Conservation (phyloP, 2,888 invertebrate species). For the Euphydryas editha region DNA sequence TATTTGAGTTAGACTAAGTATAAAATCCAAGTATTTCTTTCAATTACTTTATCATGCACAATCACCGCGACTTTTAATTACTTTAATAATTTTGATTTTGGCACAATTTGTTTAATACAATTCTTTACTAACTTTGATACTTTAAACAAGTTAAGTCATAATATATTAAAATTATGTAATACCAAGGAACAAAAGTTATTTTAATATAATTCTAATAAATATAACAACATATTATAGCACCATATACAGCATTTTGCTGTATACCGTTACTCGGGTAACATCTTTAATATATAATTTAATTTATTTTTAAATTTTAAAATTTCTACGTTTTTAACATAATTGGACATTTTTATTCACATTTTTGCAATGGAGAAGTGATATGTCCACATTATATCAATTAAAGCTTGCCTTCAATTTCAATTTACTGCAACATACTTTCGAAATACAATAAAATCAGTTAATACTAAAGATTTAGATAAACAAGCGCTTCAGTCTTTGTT, state of each 20-base stretch:
- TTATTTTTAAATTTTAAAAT: conserved; percentile 47
- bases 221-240: conserved; percentile 73
- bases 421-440: conserved; percentile 45
- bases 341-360: conserved; percentile 54
- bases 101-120: conserved; percentile 30
- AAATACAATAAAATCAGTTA: conserved; percentile 35
- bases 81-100: conserved; percentile 20
- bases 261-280: conserved; percentile 59
- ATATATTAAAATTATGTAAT: conserved; percentile 20
- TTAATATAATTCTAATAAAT: conserved; percentile 54
- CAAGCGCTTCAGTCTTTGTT: conserved; percentile 45
- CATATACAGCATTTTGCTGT: conserved; percentile 63
- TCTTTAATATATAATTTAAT: conserved; percentile 47
- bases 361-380: conserved; percentile 58
- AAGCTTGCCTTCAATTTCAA: conserved; percentile 62
- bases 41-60: no score
- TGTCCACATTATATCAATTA: conserved; percentile 69
- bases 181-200: conserved; percentile 45
- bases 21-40: background rate
- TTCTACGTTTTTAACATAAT: conserved; percentile 53
- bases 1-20: no score
- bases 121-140: background rate
- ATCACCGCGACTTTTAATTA: background rate
- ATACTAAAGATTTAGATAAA: conserved; percentile 34
- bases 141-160: conserved; percentile 14